Evolutionary conservation across 2,797 vertebrate genomes (phyloP).

Genomic region (Synaphobranchus kaupii): DNA sequence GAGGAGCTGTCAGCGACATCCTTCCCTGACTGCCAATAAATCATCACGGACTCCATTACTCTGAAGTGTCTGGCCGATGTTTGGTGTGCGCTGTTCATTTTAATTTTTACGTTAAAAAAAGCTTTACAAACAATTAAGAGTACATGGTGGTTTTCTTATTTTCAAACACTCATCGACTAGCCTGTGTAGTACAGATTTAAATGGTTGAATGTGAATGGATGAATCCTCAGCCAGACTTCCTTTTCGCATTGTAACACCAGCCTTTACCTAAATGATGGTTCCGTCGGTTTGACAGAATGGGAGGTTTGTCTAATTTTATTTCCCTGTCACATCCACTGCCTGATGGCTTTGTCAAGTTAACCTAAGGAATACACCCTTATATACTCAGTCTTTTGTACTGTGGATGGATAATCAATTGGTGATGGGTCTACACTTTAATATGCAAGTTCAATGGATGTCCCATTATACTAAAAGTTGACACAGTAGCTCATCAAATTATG

Average conservation of each 20-base stretch:
- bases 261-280: neutral
- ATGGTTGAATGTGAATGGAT: neutral
- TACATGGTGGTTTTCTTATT: neutral
- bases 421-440: neutral
- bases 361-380: conserved; percentile 38
- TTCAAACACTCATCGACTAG: neutral
- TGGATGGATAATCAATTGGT: neutral
- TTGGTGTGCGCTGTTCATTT: neutral
- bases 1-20: neutral
- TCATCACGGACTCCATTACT: conserved; percentile 4
- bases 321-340: neutral
- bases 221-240: neutral
- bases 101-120: neutral
- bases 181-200: neutral
- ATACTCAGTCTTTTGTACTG: conserved; percentile 41
- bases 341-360: neutral
- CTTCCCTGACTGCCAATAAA: conserved; percentile 18
- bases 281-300: neutral
- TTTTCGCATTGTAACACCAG: neutral
- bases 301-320: too few relatives aligned
- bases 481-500: neutral
- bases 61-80: conserved; percentile 21
- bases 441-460: neutral
- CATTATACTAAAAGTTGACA: neutral
- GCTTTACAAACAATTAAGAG: neutral